These are phyloP conservation scores for Polia nebulosa DNA, from an alignment of 2,888 invertebrate species.

Conservation along the genomic window DNA sequence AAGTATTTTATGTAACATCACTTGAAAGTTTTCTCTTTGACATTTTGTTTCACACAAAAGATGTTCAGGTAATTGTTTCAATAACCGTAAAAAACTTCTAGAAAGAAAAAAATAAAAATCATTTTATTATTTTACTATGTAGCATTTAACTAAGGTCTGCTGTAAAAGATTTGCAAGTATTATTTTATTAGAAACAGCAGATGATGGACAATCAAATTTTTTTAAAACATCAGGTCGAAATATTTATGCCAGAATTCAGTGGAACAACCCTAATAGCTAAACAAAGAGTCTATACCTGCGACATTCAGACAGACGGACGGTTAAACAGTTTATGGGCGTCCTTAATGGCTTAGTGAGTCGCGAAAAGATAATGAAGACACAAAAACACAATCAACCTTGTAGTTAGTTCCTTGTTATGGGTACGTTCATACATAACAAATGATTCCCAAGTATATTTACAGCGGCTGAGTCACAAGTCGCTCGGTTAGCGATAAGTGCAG, in stretches of 20 bases:
- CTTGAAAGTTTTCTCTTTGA: slow-evolving; percentile 47
- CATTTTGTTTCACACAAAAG: slow-evolving; percentile 48
- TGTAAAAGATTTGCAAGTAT: not conserved
- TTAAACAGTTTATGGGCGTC: slow-evolving; percentile 31
- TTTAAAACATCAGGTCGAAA: not conserved
- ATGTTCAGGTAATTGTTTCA: slow-evolving; percentile 33
- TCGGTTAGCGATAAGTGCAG: slow-evolving; percentile 71
- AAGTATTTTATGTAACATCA: slow-evolving; percentile 47
- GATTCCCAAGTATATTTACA: slow-evolving; percentile 67
- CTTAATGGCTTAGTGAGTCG: slow-evolving; percentile 39
- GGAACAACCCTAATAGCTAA: slow-evolving; percentile 13
- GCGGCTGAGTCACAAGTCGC: slow-evolving; percentile 69
- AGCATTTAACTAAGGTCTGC: not conserved
- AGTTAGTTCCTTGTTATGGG: slow-evolving; percentile 65
- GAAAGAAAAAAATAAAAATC: slow-evolving; percentile 5
- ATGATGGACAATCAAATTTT: not conserved
- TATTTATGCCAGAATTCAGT: slow-evolving; percentile 3
- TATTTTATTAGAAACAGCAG: not conserved
- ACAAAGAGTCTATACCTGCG: slow-evolving; percentile 30
- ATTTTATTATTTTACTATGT: slow-evolving; percentile 15
- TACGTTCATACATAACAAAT: slow-evolving; percentile 51
- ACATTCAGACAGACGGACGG: slow-evolving; percentile 35
- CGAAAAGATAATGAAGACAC: slow-evolving; percentile 61
- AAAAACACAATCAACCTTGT: slow-evolving; percentile 59
- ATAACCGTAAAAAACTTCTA: slow-evolving; percentile 6